These are phyloP conservation scores for Montipora capitata DNA, from an alignment of 92 coral and sea anemone species.

Conservation along the genomic window DNA sequence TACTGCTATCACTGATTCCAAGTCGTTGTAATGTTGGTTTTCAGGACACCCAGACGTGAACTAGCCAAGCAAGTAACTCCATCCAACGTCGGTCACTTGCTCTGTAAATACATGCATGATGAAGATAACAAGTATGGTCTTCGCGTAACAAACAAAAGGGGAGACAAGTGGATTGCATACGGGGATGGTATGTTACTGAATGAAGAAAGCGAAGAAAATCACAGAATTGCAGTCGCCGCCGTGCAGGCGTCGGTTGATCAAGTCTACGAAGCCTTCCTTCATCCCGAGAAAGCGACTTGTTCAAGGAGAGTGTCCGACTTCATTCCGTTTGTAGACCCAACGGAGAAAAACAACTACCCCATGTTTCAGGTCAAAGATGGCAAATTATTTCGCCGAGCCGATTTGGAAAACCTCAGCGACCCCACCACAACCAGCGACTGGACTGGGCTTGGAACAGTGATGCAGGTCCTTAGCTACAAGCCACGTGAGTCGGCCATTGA, in stretches of 20 bases:
- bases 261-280: constrained; percentile 59
- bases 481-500: constrained; percentile 40
- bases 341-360: constrained; percentile 77
- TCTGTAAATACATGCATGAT: constrained; percentile 88
- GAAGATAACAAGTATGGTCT: constrained; percentile 84
- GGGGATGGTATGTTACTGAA: constrained; percentile 83
- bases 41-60: constrained; percentile 80
- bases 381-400: constrained; percentile 66
- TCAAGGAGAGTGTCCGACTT: constrained; percentile 52
- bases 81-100: constrained; percentile 58
- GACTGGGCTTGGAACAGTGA: constrained; percentile 52
- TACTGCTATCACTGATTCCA: neutral
- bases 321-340: constrained; percentile 74
- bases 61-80: constrained; percentile 51
- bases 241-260: constrained; percentile 79
- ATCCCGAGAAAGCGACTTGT: constrained; percentile 20
- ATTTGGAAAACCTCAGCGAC: constrained; percentile 66
- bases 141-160: constrained; percentile 76
- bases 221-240: constrained; percentile 48
- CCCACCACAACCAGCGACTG: constrained; percentile 61
- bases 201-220: constrained; percentile 47
- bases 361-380: constrained; percentile 73
- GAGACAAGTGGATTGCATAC: constrained; percentile 84
- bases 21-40: neutral
- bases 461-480: neutral